Evolutionary conservation across 2,888 invertebrate species (phyloP), one percentile per base, ranked within the genome.

Genomic region (Eristalinus sepulchralis): DNA sequence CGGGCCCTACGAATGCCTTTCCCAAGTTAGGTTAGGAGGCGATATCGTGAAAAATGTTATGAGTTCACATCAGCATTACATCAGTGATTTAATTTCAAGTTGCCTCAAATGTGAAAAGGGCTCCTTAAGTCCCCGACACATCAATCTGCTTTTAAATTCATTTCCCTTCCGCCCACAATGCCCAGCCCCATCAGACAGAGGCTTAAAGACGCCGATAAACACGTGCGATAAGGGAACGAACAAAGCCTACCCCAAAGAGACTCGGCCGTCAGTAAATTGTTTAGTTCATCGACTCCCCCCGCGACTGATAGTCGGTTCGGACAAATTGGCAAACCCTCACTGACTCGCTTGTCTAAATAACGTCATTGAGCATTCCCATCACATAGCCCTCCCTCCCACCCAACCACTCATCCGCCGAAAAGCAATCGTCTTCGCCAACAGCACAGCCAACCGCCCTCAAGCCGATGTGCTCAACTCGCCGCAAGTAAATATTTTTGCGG

Each of bases 401-500:
- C n/a, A n/a, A 1, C 59, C 60, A 39, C 24, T 34, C 36, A 47
- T 3, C 13, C 10, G 2, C 13, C n/a, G 33, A 27, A 53, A 20
- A 55, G 36, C 70, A 64, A 39, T 67, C 22, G 73, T 13, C 64
- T 68, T 76, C 3, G 2, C 59, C 11, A 27, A 57, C 33, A 34
- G 17, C 68, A 11, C 53, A 53, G 20, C 36, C 57, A 60, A 55
- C n/a, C 63, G 2, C 27, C 31, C 13, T 13, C 33, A 4, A 10
- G 11, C 13, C 33, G 22, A 2, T 62, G 34, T 67, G 57, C 36
- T 55, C 63, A 67, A 67, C 76, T 75, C 36, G 22, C 81, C 67
- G 47, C 57, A 76, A 84, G 81, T 81, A 81, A 81, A 84, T 84
- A 76, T 76, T 84, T 76, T 76, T 76, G 67, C 67, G 62, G 62